Evolutionary conservation across 2,888 invertebrate genomes (phyloP), one percentile per base, ranked within the genome.

Genomic region (Noctuana brunneofusca): DNA sequence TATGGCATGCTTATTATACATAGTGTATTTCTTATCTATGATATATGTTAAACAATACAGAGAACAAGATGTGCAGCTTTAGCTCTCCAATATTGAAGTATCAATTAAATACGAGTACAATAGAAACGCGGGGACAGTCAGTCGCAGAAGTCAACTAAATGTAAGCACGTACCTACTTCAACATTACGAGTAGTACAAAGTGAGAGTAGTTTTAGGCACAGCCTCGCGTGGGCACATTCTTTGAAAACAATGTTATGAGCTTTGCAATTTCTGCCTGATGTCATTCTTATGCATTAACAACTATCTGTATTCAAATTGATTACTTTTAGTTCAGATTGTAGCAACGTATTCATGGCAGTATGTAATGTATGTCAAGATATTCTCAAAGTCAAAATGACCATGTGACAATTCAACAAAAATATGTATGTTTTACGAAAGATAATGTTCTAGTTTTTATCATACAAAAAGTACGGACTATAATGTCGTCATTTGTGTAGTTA

Each of bases 101-200:
- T 55, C 59, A 67, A 65, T 64, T 66, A 67, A 63, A 49, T 58
- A n/a, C n/a, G n/a, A n/a, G n/a, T n/a, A 54, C 55, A 65, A 69
- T 63, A 48, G 60, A 60, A 58, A 64, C 38, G 41, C 43, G 56
- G 54, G 59, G 57, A n/a, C 53, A 65, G 58, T 64, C 53, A 62
- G 32, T 50, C 53, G 52, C 43, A 52, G n/a, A 53, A 49, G 22
- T 55, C 30, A 32, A 43, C 41, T 58, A 55, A 54, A 35, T 59
- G 41, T 50, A 18, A 0, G 9, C 9, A 18, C 48, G 14, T 38
- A 38, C 12, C 5, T 14, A 38, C 35, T 16, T 41, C 41, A 41
- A 43, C 22, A 22, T 48, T 48, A 48, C 48, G 50, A 57, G 38
- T 60, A 63, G 49, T 54, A 50, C 50, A 32, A 58, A 16, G 48